Base-by-base conservation (phyloP, 2,113 vertebrate genomes). In the Campylomormyrus tamandua region DNA sequence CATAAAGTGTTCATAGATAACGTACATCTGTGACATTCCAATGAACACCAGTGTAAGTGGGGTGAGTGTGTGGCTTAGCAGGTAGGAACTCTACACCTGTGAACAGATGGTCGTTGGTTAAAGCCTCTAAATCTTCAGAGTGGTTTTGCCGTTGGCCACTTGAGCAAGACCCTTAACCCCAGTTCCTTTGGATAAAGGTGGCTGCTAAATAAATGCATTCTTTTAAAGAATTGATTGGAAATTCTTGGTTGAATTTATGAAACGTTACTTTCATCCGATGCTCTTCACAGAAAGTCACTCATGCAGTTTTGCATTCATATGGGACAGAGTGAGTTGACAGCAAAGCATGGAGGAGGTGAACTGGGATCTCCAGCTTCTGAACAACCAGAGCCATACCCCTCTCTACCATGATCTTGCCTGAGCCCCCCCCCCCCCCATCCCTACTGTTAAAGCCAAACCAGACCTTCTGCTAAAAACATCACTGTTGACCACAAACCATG, bases 381-480 rank as follows among this genome's bases (percentile, higher is more conserved):
- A 58, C 80, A 83, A 88, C 66, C 52, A 85, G 66, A 77, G 50
- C 83, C 88, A 88, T 8, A 19, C 35, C 80, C 35, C 42, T 10
- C 19, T 24, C 42, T 11, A n/a, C 80, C 77, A 9, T 45, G 31
- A 84, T 85, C 15, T 48, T 45, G 31, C 58, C 49, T 52, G 49
- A 35, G 35, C 52, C 24, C 35, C 58, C 88, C 87, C 87, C 31
- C n/a, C 39, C 4, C 89, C 77, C 46, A 90, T 27, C 87, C 62
- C 84, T 9, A 77, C 48, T 84, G 46, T 66, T 42, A 86, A 89
- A 62, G 21, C 83, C 83, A 84, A 42, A 77, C 42, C 85, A 84
- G 27, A 80, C 24, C 46, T 80, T 91, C 89, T 91, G 92, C 49
- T 90, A 91, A 88, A 92, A 80, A 52, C 89, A 90, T 91, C 88